Base-by-base conservation (phyloP, 1,140 invertebrate genomes). In the Probaryconus sp. region DNA sequence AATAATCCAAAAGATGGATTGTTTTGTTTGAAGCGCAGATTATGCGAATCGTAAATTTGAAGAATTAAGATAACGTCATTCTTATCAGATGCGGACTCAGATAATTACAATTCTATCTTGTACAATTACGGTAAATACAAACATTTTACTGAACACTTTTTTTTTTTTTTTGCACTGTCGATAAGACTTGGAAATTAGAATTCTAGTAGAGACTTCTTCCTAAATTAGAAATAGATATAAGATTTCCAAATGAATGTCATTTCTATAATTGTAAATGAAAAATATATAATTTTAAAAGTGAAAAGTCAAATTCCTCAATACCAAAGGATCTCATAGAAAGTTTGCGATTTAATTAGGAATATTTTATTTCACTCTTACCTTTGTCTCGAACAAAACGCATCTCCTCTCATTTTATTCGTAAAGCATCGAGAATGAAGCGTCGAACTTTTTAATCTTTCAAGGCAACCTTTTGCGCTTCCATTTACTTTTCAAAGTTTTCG, bases 341-440 rank as follows among this genome's bases (percentile, higher is more conserved):
- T 76, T 77, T 58, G 72, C 78, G 79, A 77, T 84, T 84, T 84
- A 87, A 87, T 87, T 86, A 87, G 76, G 77, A 80, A 68, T 64
- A 71, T 79, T 83, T 85, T 84, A 83, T 83, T 81, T 77, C 70
- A 48, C 69, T 77, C 45, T 60, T 68, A 42, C 75, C 76, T 82
- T 83, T 83, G 77, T 82, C 71, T 79, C 30, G 75, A 47, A 53
- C n/a, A n/a, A n/a, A n/a, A n/a, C 61, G 45, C 64, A 81, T 73
- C 78, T 75, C 77, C 48, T 70, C 64, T 78, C 65, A n/a, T n/a
- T n/a, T 71, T 69, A 30, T 77, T 68, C 56, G 5, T 50, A 24
- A 56, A 77, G 68, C 67, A 76, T 51, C 47, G 51, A 68, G 47
- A 61, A 69, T 18, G 69, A 68, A 76, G 64, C 71, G 79, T 65